Conservation (phyloP, 1,140 invertebrate species). For the Lamellibrachia luymesi region DNA sequence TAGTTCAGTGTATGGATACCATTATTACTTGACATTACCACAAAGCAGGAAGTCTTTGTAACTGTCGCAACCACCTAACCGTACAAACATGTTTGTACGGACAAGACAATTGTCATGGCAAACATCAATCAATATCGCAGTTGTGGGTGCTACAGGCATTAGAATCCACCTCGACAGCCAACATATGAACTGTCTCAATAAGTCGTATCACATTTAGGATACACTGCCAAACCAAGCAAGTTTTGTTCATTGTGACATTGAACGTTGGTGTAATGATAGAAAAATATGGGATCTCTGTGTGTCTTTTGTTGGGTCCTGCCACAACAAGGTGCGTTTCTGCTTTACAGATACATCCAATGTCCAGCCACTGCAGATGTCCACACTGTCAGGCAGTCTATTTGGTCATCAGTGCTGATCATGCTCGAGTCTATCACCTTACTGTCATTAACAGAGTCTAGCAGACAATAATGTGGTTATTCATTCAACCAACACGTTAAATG, state of each 20-base stretch:
- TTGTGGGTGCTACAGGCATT: neutral
- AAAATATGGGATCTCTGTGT: neutral
- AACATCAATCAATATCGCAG: neutral
- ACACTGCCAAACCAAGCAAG: neutral
- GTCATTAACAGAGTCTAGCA: neutral
- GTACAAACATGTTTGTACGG: neutral
- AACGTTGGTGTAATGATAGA: neutral
- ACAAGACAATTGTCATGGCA: neutral
- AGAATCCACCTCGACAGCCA: neutral
- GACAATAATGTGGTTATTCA: neutral
- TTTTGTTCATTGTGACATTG: neutral
- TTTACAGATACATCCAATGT: neutral
- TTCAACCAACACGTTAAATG: neutral
- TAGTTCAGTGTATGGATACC: neutral
- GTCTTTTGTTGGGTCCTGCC: neutral
- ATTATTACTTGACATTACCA: neutral
- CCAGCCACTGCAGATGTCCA: too few relatives aligned
- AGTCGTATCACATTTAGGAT: neutral
- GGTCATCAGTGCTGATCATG: neutral
- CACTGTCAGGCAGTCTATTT: neutral
- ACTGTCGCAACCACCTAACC: neutral
- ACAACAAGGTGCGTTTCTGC: neutral
- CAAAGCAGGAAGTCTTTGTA: neutral
- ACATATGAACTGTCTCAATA: neutral
- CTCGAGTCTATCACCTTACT: neutral